These are phyloP conservation scores for Strigamia maritima DNA, from an alignment of 2,888 invertebrate genomes.

Conservation along the genomic window DNA sequence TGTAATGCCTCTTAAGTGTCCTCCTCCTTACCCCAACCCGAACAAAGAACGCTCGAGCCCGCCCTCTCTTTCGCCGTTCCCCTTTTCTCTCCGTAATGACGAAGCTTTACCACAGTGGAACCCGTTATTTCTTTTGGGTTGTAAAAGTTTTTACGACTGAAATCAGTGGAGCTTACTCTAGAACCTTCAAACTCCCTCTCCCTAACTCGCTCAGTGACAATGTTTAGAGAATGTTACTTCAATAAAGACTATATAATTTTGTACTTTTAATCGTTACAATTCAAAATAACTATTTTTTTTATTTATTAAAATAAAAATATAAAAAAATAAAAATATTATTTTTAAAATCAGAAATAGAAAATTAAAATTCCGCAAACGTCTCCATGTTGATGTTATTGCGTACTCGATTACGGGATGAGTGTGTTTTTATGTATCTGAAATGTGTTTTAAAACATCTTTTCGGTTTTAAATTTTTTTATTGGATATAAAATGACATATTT, in stretches of 20 bases:
- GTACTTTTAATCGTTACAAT: not conserved
- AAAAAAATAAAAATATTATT: not conserved
- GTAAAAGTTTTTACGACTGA: slow-evolving; percentile 33
- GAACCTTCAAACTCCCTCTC: slow-evolving; percentile 5
- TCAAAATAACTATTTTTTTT: not conserved
- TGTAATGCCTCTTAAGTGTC: slow-evolving; percentile 23
- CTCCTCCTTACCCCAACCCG: slow-evolving; percentile 9
- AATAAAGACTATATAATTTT: not conserved
- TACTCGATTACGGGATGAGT: not conserved
- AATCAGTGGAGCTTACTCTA: slow-evolving; percentile 15
- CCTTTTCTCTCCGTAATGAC: slow-evolving; percentile 13
- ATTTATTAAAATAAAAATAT: not conserved
- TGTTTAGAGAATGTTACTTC: slow-evolving; percentile 15
- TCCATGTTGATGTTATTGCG: not conserved
- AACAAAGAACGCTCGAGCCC: slow-evolving; percentile 10
- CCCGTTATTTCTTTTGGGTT: slow-evolving; percentile 26
- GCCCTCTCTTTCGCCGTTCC: slow-evolving; percentile 15
- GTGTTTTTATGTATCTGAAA: not conserved
- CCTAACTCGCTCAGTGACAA: slow-evolving; percentile 8
- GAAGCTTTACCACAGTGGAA: slow-evolving; percentile 21
- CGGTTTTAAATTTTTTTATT: not conserved
- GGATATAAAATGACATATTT: not conserved
- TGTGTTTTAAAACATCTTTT: not conserved
- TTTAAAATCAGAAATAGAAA: not conserved
- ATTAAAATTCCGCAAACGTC: not conserved